Percentiles rank a stretch among this genome's conserved stretches.
Conservation (phyloP, 2,888 invertebrate genomes). For the Mesoligia furuncula region DNA sequence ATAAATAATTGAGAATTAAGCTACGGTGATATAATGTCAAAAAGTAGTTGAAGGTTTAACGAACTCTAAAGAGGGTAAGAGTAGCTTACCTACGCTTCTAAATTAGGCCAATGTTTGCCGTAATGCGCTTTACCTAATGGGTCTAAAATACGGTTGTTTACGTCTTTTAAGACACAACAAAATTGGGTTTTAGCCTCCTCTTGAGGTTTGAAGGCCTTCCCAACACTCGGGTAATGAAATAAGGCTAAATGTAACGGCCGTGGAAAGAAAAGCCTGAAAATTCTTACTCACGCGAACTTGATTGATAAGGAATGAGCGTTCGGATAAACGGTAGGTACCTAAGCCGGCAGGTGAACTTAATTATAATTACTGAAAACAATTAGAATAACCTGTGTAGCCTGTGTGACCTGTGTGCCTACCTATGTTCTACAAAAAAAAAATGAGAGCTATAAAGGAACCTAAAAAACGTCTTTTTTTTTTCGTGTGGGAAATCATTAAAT, state of each 20-base stretch:
- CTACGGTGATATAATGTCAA: constrained; percentile 21
- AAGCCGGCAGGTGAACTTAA: not conserved
- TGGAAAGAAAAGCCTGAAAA: constrained; percentile 12
- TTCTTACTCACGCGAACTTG: constrained; percentile 26
- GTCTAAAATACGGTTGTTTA: constrained; percentile 45
- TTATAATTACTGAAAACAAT: not conserved
- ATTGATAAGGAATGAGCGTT: constrained; percentile 23
- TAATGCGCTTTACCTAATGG: constrained; percentile 60
- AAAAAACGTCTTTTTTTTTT: not conserved
- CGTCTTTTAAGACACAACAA: constrained; percentile 31
- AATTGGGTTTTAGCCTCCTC: constrained; percentile 7
- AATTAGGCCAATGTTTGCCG: constrained; percentile 68
- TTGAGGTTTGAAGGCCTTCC: not conserved
- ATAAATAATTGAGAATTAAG: not conserved
- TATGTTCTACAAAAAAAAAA: too few relatives aligned
- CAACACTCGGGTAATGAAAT: constrained; percentile 13
- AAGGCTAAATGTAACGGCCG: not conserved
- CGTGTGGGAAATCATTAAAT: too few relatives aligned
- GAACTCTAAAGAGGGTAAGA: constrained; percentile 60
- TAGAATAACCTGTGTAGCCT: not conserved
- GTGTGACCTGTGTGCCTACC: too few relatives aligned
- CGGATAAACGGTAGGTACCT: not conserved
- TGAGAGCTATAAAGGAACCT: not conserved
- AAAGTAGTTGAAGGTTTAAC: constrained; percentile 57
- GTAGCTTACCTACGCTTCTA: constrained; percentile 27